Evolutionary conservation across 2,113 vertebrate species (phyloP).

Genomic region (Pristiophorus japonicus): DNA sequence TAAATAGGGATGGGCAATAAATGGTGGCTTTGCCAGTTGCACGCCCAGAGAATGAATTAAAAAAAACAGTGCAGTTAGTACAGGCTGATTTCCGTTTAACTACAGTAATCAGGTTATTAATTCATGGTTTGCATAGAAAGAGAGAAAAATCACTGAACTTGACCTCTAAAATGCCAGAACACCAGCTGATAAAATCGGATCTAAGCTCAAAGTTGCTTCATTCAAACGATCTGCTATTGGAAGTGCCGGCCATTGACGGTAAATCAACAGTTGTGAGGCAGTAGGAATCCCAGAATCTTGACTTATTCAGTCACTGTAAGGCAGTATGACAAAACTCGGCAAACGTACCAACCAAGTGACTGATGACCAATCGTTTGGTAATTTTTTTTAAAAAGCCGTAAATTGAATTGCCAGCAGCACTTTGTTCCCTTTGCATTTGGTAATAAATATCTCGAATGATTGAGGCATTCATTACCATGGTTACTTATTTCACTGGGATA

Average conservation of each 20-base stretch:
- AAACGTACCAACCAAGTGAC: not conserved
- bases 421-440: not conserved
- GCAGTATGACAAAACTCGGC: not conserved
- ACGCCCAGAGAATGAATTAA: not conserved
- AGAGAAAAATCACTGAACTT: not conserved
- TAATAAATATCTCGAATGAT: no score
- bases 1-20: not conserved
- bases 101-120: not conserved
- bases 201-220: not conserved
- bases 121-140: not conserved
- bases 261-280: no score
- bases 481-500: not conserved
- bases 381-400: not conserved
- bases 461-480: not conserved
- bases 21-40: not conserved
- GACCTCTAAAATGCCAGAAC: not conserved
- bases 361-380: not conserved
- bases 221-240: not conserved
- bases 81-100: not conserved
- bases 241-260: no score
- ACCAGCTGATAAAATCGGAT: not conserved
- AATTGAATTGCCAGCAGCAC: not conserved
- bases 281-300: not conserved
- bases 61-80: not conserved
- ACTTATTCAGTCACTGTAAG: not conserved